A percentile compares a stretch with the other conserved stretches of the same genome.
phyloP scores from a whole-genome alignment of 2,113 vertebrate genomes.

The Formicarius rufipectus region DNA sequence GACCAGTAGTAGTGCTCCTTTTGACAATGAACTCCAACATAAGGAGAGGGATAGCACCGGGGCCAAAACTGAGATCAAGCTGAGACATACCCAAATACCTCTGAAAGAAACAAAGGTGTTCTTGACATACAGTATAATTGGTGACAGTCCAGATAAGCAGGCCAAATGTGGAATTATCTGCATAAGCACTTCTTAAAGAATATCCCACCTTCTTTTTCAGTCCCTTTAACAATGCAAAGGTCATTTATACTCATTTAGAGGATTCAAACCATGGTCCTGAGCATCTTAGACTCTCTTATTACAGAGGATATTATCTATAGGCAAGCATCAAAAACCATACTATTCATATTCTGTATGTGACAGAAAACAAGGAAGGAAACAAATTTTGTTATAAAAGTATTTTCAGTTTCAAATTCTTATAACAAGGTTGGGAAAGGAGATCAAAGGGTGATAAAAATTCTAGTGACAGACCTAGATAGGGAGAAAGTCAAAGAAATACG shows the following conservation, averaged over 20 bases:
- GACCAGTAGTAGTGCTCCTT: background rate
- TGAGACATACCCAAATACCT: background rate
- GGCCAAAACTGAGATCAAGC: background rate
- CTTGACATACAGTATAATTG: background rate
- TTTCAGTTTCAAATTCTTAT: background rate
- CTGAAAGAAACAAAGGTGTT: background rate
- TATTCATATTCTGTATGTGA: background rate
- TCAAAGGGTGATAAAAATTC: background rate
- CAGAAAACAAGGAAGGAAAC: background rate
- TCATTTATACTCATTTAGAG: background rate
- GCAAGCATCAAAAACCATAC: background rate
- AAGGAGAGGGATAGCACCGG: fast-evolving
- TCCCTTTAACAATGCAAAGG: background rate
- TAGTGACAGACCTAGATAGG: background rate
- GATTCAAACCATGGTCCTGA: background rate
- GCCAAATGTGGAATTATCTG: background rate
- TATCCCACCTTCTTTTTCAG: background rate
- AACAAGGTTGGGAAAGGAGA: background rate
- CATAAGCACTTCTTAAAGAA: background rate
- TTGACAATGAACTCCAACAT: fast-evolving
- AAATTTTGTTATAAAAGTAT: background rate
- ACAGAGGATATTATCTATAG: background rate
- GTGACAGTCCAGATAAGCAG: background rate
- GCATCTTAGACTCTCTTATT: background rate
- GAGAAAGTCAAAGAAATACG: background rate